Evolutionary conservation across 2,113 vertebrate species (phyloP), one percentile per base, ranked within the genome.

Genomic region (Leptocoma aspasia): DNA sequence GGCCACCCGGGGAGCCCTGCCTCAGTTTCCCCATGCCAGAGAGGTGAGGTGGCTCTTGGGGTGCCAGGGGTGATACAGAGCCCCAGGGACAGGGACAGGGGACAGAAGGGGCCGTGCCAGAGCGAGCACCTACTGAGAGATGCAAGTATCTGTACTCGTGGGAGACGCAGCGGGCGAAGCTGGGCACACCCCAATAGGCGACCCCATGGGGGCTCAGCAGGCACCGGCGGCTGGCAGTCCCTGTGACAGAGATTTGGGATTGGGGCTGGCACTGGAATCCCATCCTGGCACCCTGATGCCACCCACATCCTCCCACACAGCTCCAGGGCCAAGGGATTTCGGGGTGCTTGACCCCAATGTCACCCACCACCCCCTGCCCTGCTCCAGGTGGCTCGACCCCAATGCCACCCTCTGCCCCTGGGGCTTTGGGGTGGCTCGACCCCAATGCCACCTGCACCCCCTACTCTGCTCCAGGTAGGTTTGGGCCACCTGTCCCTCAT

Each of bases 211-310:
- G 98, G 97, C 98, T 99, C 98, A 99, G 99, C 97, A 99, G 98
- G 98, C 99, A 99, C 97, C 98, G 99, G 98, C 99, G 99, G 98
- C 99, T 99, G 98, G 99, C 99, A 93, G 99, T 99, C 90, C 99
- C 99, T 99, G 86, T 0, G 30, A 0, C 0, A 35, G 21, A 82
- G 53, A 82, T 49, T 1, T 5, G 16, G 53, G 77, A 4, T 68
- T 2, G 31, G 45, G 41, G 41, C 15, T 11, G 4, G 71, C n/a
- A 6, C 2, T 0, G 69, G 27, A 11, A 42, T 31, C 45, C 5
- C 39, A 2, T 17, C 54, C 61, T 23, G 8, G 50, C 26, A 28
- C 47, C 24, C 42, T 2, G 0, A 1, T 24, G 52, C 16, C 75
- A 39, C 44, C 42, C 27, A 0, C 8, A 13, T 1, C 9, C 37